Percentiles rank a stretch among this genome's conserved stretches.
Conservation (phyloP, 2,113 vertebrate genomes). For the Neotoma lepida region DNA sequence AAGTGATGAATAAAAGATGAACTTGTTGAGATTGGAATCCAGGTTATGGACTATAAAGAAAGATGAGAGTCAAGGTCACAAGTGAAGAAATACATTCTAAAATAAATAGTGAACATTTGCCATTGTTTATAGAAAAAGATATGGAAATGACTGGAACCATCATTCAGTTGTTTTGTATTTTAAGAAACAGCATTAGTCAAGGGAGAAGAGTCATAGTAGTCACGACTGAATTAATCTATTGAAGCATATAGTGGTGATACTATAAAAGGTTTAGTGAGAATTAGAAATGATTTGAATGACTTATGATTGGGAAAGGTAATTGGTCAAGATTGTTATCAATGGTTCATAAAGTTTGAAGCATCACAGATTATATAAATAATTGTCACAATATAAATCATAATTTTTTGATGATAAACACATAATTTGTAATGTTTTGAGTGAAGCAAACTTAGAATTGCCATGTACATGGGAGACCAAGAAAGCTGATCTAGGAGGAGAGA, state of each 20-base stretch:
- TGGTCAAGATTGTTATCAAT: not conserved
- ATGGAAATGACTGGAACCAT: not conserved
- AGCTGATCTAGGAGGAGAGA: not conserved
- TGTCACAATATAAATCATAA: no score
- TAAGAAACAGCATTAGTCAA: not conserved
- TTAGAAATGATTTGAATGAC: not conserved
- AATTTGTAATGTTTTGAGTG: not conserved
- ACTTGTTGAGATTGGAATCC: not conserved
- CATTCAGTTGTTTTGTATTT: not conserved
- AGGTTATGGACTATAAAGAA: not conserved
- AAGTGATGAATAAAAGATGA: not conserved
- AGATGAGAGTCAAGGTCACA: not conserved
- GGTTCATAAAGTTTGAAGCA: not conserved
- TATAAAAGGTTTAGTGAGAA: not conserved
- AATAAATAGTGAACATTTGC: not conserved
- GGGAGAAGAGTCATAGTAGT: not conserved
- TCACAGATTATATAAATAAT: not conserved
- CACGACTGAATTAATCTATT: not conserved
- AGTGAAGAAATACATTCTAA: not conserved
- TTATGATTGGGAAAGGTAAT: not conserved
- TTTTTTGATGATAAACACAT: not conserved
- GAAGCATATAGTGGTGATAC: no score
- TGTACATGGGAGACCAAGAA: not conserved
- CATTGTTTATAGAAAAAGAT: not conserved
- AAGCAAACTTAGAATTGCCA: not conserved